Percentiles rank a stretch among this genome's conserved stretches.
Evolutionary conservation across 2,113 vertebrate species (phyloP).

Genomic region (Rana temporaria): DNA sequence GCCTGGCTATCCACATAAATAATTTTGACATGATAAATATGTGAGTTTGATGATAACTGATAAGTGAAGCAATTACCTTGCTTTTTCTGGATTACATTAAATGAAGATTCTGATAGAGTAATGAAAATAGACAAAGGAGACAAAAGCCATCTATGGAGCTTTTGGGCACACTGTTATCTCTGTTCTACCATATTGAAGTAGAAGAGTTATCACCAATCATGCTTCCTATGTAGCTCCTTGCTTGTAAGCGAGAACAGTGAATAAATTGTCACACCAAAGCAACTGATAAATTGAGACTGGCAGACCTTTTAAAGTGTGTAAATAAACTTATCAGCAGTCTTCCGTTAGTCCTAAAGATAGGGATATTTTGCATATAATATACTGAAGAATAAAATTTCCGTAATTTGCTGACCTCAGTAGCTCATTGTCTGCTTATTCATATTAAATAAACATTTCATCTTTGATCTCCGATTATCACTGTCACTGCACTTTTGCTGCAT

Average conservation of each 20-base stretch:
- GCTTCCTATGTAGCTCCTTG: conserved; percentile 82
- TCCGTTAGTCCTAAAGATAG: conserved; percentile 65
- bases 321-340: conserved; percentile 77
- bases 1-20: conserved; percentile 85
- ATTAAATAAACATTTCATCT: conserved; percentile 61
- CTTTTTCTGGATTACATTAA: conserved; percentile 86
- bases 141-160: conserved; percentile 80
- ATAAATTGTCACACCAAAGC: conserved; percentile 85
- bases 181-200: conserved; percentile 86
- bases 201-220: conserved; percentile 85
- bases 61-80: conserved; percentile 88
- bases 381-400: conserved; percentile 61
- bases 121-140: conserved; percentile 87
- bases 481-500: conserved; percentile 43
- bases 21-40: conserved; percentile 87
- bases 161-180: conserved; percentile 85
- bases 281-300: conserved; percentile 85
- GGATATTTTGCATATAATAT: conserved; percentile 66
- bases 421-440: conserved; percentile 64
- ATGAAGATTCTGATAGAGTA: conserved; percentile 88
- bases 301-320: conserved; percentile 78
- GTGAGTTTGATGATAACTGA: conserved; percentile 81
- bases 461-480: conserved; percentile 53
- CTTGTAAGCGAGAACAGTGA: conserved; percentile 83
- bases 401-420: conserved; percentile 59